Percentiles rank a stretch among this genome's conserved stretches.
Conservation (phyloP, 2,797 vertebrate species). For the Lagocephalus sceleratus region DNA sequence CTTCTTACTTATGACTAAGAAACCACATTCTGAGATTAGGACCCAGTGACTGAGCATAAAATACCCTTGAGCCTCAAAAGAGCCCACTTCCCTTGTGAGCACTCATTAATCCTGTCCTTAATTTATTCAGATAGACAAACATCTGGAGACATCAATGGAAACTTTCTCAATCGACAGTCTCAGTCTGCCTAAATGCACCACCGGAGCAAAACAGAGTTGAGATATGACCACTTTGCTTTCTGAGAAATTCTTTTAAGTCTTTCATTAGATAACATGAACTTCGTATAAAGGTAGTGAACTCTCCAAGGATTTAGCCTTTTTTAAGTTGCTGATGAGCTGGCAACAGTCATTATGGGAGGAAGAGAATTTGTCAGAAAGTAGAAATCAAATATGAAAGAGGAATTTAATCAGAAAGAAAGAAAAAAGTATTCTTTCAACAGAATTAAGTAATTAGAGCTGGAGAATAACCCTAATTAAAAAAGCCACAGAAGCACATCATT, state of each 20-base stretch:
- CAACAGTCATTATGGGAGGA: slow-evolving; percentile 17
- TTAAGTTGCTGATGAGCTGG: slow-evolving; percentile 29
- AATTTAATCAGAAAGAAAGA: slow-evolving; percentile 28
- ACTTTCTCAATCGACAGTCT: slow-evolving; percentile 27
- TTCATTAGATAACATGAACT: slow-evolving; percentile 35
- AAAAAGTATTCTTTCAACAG: slow-evolving; percentile 6
- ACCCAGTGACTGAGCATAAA: slow-evolving; percentile 2
- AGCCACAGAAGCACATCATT: slow-evolving; percentile 12
- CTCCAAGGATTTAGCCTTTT: slow-evolving; percentile 25
- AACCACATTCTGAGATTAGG: slow-evolving; percentile 9
- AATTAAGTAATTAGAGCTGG: slow-evolving; percentile 26
- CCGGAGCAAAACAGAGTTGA: slow-evolving; percentile 23
- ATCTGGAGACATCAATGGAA: slow-evolving; percentile 41
- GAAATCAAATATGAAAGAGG: slow-evolving; percentile 19
- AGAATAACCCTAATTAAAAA: slow-evolving; percentile 34
- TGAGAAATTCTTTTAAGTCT: slow-evolving; percentile 32
- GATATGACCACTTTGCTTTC: slow-evolving; percentile 38
- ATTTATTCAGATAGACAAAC: slow-evolving; percentile 43
- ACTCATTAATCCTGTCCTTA: slow-evolving; percentile 32
- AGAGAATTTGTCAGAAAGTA: slow-evolving; percentile 18
- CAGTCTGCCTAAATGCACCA: slow-evolving; percentile 18
- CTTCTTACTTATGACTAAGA: slow-evolving; percentile 3
- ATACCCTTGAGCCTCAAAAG: slow-evolving; percentile 16
- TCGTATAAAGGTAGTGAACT: slow-evolving; percentile 25
- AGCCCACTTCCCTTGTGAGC: slow-evolving; percentile 8